Conservation (phyloP, 2,113 vertebrate species). For the Oreochromis tanganicae region DNA sequence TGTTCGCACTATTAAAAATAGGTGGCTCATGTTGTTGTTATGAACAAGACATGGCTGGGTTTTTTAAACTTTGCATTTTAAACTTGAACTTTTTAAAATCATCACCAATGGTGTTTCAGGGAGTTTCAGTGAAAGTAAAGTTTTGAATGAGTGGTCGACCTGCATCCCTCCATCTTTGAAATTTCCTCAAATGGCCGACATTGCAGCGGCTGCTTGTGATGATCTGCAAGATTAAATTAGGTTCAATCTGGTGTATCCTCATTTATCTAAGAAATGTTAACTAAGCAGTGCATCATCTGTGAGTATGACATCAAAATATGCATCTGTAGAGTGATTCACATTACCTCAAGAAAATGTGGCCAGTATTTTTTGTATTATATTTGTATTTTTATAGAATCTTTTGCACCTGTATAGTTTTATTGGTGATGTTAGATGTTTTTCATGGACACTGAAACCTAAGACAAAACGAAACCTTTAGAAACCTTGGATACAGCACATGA, state of each 20-base stretch:
- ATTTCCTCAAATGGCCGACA: fast-evolving
- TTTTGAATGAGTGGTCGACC: background rate
- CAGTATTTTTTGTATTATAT: background rate
- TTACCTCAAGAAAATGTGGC: background rate
- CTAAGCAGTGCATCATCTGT: background rate
- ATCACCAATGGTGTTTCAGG: fast-evolving
- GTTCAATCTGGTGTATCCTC: background rate
- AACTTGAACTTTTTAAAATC: background rate
- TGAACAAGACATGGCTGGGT: background rate
- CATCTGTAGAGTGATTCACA: background rate
- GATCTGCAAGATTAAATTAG: background rate
- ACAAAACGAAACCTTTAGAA: background rate
- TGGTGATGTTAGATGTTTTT: background rate
- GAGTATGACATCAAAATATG: background rate
- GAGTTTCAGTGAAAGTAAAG: background rate
- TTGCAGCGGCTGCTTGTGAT: background rate
- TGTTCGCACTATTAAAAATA: fast-evolving
- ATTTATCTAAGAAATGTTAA: background rate
- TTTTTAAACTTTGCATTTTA: background rate
- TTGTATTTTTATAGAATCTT: background rate
- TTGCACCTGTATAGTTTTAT: background rate
- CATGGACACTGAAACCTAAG: background rate
- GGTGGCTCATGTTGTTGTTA: background rate
- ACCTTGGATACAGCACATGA: background rate
- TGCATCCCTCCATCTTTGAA: background rate